phyloP scores from a whole-genome alignment of 2,113 vertebrate species.

The Syrrhaptes paradoxus region DNA sequence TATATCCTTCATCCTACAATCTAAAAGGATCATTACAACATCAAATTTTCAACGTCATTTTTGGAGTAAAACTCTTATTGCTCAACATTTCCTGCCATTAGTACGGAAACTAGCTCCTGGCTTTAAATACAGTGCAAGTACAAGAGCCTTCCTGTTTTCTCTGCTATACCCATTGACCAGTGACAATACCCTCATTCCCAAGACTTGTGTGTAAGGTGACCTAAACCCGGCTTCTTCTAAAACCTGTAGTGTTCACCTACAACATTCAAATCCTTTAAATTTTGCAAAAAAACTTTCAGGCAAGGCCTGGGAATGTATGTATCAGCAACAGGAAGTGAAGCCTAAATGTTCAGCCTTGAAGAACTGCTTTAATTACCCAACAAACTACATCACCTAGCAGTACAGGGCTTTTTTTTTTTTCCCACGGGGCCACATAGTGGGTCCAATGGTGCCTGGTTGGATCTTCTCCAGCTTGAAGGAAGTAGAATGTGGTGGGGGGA shows the following conservation, averaged over 20 bases:
- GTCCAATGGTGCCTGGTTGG: background rate
- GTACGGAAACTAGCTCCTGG: constrained; percentile 41
- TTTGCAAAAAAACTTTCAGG: background rate
- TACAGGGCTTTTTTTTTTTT: background rate
- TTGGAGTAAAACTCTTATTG: constrained; percentile 18
- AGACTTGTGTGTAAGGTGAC: background rate
- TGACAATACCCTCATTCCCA: constrained; percentile 23
- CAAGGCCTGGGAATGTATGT: background rate
- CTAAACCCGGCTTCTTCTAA: background rate
- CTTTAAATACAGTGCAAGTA: constrained; percentile 44
- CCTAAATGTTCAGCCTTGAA: background rate
- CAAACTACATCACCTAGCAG: background rate
- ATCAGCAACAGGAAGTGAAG: background rate
- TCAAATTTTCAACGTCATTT: constrained; percentile 20
- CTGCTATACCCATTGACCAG: background rate
- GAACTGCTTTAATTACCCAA: background rate
- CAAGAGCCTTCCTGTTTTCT: constrained; percentile 58
- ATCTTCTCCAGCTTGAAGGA: constrained; percentile 22
- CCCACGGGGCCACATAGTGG: background rate
- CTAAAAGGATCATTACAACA: constrained; percentile 2
- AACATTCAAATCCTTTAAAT: background rate
- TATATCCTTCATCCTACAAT: background rate
- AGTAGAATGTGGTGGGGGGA: background rate
- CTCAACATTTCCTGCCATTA: constrained; percentile 30
- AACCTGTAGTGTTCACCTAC: background rate